These are phyloP conservation scores for Vicugna pacos DNA, from an alignment of 2,113 vertebrate species.

Conservation along the genomic window DNA sequence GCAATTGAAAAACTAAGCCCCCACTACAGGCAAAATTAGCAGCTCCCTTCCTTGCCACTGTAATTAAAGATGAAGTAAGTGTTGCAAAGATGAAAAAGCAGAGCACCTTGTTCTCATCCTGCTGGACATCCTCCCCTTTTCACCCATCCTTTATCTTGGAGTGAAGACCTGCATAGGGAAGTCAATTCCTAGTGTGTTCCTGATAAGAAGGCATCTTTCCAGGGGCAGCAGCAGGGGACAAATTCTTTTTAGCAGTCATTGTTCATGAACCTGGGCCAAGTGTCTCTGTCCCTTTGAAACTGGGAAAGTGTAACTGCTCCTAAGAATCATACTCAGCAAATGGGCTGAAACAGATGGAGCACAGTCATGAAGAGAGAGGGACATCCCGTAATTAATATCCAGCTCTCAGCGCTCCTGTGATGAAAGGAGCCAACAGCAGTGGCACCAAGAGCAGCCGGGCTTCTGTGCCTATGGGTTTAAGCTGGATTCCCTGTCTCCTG, in stretches of 20 bases:
- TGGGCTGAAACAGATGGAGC: not conserved
- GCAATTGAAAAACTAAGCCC: constrained; percentile 36
- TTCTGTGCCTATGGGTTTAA: not conserved
- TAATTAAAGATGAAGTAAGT: constrained; percentile 16
- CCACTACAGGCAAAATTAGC: constrained; percentile 18
- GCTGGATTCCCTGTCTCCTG: not conserved
- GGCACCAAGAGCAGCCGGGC: not conserved
- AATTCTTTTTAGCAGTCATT: not conserved
- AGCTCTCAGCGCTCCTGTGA: not conserved
- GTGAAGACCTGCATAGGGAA: not conserved
- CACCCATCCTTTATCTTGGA: not conserved
- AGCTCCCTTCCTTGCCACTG: not conserved
- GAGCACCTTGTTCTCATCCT: not conserved
- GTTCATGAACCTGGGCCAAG: not conserved
- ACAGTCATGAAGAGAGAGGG: not conserved
- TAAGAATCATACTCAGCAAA: constrained; percentile 31
- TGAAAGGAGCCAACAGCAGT: not conserved
- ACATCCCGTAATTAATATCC: not conserved
- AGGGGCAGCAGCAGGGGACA: not conserved
- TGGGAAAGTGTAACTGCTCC: not conserved
- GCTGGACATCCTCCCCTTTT: not conserved
- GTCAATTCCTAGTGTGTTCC: not conserved
- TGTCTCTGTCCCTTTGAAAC: not conserved
- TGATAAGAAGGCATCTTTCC: constrained; percentile 4
- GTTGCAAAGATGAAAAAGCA: constrained; percentile 29